These are phyloP conservation scores for Harpagoxenus sublaevis DNA, from an alignment of 2,888 invertebrate species.

Conservation along the genomic window DNA sequence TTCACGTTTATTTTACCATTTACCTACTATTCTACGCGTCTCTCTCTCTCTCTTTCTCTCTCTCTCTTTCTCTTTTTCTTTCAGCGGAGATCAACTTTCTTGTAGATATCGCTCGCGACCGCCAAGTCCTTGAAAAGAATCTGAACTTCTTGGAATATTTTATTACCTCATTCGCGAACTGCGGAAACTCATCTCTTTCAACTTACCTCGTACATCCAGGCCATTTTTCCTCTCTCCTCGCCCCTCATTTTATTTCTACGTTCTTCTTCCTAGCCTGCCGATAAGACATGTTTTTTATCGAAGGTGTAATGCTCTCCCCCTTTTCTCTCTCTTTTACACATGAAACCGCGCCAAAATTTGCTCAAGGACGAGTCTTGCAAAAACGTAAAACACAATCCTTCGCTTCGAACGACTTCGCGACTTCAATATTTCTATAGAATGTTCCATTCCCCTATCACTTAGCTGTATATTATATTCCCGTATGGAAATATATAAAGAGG, in stretches of 20 bases:
- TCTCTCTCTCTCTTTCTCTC: background rate
- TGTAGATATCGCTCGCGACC: background rate
- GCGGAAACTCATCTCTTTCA: slow-evolving; percentile 36
- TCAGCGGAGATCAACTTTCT: slow-evolving; percentile 7
- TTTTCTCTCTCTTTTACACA: background rate
- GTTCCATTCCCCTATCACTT: background rate
- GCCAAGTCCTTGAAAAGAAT: slow-evolving; percentile 29
- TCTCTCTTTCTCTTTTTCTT: background rate
- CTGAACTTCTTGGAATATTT: slow-evolving; percentile 47
- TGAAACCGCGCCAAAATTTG: background rate
- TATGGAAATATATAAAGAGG: background rate
- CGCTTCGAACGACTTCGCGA: background rate
- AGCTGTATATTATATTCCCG: background rate
- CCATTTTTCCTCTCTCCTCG: background rate
- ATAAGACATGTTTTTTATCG: slow-evolving; percentile 24
- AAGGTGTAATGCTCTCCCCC: background rate
- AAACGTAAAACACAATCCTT: background rate
- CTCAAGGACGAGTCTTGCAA: background rate
- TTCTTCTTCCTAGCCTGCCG: background rate
- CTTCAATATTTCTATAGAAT: slow-evolving; percentile 3
- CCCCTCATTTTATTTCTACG: slow-evolving; percentile 6
- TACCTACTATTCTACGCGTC: background rate
- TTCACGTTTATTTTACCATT: background rate
- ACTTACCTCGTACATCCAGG: slow-evolving; percentile 32
- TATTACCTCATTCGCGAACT: slow-evolving; percentile 49